Base-by-base conservation (phyloP, 2,113 vertebrate species). In the Pitta sordida region DNA sequence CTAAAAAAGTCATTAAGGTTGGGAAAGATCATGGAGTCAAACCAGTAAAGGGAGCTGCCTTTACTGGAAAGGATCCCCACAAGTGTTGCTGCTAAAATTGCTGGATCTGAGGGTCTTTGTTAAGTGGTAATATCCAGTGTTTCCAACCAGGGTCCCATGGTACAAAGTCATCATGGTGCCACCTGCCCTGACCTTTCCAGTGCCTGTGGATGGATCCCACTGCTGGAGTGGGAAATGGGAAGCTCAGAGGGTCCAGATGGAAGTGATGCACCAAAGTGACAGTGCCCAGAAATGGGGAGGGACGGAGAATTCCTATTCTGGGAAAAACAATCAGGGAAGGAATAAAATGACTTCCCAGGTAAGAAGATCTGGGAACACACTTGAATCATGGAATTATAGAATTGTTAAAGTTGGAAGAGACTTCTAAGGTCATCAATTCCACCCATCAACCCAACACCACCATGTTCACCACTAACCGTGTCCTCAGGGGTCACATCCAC, bases 101-200 rank as follows among this genome's bases (percentile, higher is more conserved):
- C 7, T 9, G 2, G 22, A n/a, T 4, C 2, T 2, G 3, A 64
- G 11, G 20, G 8, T 49, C 11, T 51, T 7, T 34, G 6, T 17
- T 20, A 7, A 14, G 6, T 17, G 29, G 26, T 15, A 23, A 58
- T 6, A 37, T 21, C 27, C n/a, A 11, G 3, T 39, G 34, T 46
- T 51, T 46, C 44, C 76, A n/a, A 13, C n/a, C 69, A 41, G 16
- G 12, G 3, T 18, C 13, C 44, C 27, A 27, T 10, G 9, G 51
- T 22, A 18, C 16, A n/a, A 19, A 34, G 23, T 4, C 11, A 30
- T 16, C 15, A 46, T 53, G 7, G 15, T 58, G 41, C 6, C 34
- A 46, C 48, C n/a, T 36, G 9, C 10, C 39, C 63, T 49, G 48
- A 37, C 36, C 15, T 74, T 65, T 17, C n/a, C 32, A 18, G 13